Conservation (phyloP, 2,888 invertebrate genomes). For the Cephus runcator region DNA sequence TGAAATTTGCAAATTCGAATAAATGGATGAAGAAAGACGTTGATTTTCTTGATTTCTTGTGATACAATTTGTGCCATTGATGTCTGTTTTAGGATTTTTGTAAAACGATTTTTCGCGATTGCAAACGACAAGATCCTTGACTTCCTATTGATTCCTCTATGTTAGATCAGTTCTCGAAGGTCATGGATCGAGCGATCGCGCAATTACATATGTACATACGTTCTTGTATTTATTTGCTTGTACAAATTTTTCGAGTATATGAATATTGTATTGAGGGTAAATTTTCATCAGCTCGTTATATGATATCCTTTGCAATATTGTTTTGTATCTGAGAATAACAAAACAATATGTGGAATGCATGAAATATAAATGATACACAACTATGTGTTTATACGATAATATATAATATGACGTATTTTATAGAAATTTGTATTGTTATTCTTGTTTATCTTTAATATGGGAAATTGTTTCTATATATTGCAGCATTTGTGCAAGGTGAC, state of each 20-base stretch:
- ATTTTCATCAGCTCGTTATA: background rate
- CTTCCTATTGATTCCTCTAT: background rate
- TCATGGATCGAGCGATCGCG: background rate
- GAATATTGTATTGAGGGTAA: background rate
- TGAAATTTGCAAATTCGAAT: background rate
- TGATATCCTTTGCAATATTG: background rate
- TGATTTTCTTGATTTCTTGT: background rate
- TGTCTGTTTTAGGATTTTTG: background rate
- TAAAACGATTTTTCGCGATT: background rate
- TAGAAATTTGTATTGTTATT: background rate
- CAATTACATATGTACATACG: background rate
- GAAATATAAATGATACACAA: background rate
- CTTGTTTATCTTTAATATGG: conserved; percentile 4
- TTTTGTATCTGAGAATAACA: background rate
- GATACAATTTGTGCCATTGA: background rate
- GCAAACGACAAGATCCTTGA: background rate
- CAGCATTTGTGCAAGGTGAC: conserved; percentile 79
- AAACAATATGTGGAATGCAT: background rate
- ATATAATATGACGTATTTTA: background rate
- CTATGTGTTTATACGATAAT: background rate
- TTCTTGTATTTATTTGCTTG: background rate
- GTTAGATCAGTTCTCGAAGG: conserved; percentile 5
- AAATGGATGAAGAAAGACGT: background rate
- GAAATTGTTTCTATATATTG: conserved; percentile 43
- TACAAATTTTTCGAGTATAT: background rate